Conservation (phyloP, 2,888 invertebrate species). For the Heliconius erato region DNA sequence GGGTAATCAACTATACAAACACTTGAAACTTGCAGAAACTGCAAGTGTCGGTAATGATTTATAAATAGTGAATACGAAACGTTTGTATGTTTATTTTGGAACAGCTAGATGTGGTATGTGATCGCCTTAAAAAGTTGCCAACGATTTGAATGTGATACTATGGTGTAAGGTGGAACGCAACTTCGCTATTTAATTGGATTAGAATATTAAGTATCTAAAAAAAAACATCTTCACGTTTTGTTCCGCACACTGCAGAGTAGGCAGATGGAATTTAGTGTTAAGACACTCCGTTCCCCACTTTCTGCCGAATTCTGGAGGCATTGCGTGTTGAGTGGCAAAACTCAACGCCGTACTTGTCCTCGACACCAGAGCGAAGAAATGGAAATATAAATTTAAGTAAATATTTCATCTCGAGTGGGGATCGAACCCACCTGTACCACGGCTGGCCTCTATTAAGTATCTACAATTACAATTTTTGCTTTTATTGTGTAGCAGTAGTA, state of each 20-base stretch:
- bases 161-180: not conserved
- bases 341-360: too few relatives aligned
- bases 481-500: not conserved
- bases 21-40: not conserved
- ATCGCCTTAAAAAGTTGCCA: not conserved
- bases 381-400: too few relatives aligned
- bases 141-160: not conserved
- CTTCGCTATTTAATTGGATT: not conserved
- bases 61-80: not conserved
- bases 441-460: not conserved
- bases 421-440: too few relatives aligned
- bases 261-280: too few relatives aligned
- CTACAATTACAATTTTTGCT: not conserved
- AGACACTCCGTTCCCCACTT: too few relatives aligned
- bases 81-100: not conserved
- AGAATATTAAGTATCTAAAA: too few relatives aligned
- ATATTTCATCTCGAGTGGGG: too few relatives aligned
- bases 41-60: conserved; percentile 6
- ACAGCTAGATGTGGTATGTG: not conserved
- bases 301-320: too few relatives aligned
- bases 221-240: too few relatives aligned
- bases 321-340: too few relatives aligned
- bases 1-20: not conserved
- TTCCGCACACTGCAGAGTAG: too few relatives aligned
- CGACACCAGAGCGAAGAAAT: too few relatives aligned